These are phyloP conservation scores for Holacanthus passer DNA, from an alignment of 2,113 vertebrate genomes.

Conservation along the genomic window DNA sequence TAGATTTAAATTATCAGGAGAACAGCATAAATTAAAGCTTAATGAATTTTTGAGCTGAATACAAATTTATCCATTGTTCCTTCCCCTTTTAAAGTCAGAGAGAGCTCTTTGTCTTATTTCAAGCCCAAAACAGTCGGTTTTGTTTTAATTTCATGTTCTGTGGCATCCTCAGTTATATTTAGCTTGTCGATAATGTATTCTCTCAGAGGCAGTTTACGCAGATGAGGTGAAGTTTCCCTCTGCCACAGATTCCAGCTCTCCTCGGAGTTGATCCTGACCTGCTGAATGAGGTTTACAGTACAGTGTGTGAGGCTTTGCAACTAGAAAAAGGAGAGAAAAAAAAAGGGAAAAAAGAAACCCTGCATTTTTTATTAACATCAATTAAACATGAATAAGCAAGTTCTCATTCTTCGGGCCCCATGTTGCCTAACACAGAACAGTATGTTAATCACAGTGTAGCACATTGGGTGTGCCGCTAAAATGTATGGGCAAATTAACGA, in stretches of 20 bases:
- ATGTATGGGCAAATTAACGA: slow-evolving; percentile 64
- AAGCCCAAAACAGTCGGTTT: slow-evolving; percentile 5
- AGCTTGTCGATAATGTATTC: slow-evolving; percentile 58
- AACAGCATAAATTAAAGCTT: slow-evolving; percentile 52
- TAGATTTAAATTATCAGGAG: slow-evolving; percentile 54
- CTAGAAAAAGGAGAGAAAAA: neutral
- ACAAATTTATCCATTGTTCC: slow-evolving; percentile 46
- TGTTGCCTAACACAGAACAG: slow-evolving; percentile 71
- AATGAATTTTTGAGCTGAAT: slow-evolving; percentile 50
- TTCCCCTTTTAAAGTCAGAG: slow-evolving; percentile 1
- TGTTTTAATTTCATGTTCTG: slow-evolving; percentile 16
- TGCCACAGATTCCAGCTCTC: slow-evolving; percentile 56
- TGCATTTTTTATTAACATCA: slow-evolving; percentile 79
- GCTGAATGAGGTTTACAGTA: slow-evolving; percentile 57
- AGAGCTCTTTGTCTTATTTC: slow-evolving; percentile 27
- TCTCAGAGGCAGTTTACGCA: slow-evolving; percentile 55
- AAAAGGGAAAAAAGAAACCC: slow-evolving; percentile 4
- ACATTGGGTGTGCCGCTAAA: slow-evolving; percentile 29
- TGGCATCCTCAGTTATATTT: slow-evolving; percentile 45
- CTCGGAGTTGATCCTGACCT: slow-evolving; percentile 63
- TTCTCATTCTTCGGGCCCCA: slow-evolving; percentile 75
- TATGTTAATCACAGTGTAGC: slow-evolving; percentile 71
- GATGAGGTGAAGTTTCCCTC: slow-evolving; percentile 47
- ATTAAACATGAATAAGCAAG: slow-evolving; percentile 82
- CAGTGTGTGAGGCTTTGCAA: slow-evolving; percentile 42